Percentiles rank a stretch among this genome's conserved stretches.
Conservation (phyloP, 92 coral and sea anemone species). For the Phenganax marumi region DNA sequence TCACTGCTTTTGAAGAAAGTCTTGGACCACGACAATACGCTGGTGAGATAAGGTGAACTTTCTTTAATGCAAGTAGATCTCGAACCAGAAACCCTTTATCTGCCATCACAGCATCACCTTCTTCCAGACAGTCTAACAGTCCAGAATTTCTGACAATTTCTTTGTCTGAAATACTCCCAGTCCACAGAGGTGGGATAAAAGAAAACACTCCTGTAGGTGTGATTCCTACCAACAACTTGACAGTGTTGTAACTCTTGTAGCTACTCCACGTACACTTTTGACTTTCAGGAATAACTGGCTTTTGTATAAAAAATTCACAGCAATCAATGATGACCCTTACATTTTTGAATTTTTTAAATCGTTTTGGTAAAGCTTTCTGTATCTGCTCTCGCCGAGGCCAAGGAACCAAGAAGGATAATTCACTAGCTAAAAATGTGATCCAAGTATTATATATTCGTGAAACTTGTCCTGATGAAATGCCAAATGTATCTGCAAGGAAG, state of each 20-base stretch:
- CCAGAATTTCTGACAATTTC: no score
- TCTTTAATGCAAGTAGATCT: no score
- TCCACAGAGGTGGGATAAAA: no score
- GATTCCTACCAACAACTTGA: no score
- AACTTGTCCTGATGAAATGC: conserved; percentile 24
- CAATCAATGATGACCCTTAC: conserved; percentile 39
- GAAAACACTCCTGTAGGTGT: no score
- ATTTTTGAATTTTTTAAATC: conserved; percentile 21
- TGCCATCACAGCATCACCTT: conserved; percentile 18
- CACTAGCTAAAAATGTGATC: conserved; percentile 32
- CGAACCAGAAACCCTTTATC: no score
- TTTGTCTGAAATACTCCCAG: no score
- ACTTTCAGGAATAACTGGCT: conserved; percentile 33
- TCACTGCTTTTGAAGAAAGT: no score
- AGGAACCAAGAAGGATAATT: conserved; percentile 40
- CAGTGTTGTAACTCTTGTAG: no score
- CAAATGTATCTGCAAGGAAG: conserved; percentile 23
- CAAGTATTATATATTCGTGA: conserved; percentile 34
- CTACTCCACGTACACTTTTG: conserved; percentile 34
- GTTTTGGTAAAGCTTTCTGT: conserved; percentile 21
- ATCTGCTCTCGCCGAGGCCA: conserved; percentile 26
- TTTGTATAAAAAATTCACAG: conserved; percentile 40
- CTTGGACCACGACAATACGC: no score
- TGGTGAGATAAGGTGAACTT: no score
- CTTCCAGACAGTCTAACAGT: not conserved